phyloP scores from a whole-genome alignment of 2,797 vertebrate genomes.

The Mormyrus proboscirostris region DNA sequence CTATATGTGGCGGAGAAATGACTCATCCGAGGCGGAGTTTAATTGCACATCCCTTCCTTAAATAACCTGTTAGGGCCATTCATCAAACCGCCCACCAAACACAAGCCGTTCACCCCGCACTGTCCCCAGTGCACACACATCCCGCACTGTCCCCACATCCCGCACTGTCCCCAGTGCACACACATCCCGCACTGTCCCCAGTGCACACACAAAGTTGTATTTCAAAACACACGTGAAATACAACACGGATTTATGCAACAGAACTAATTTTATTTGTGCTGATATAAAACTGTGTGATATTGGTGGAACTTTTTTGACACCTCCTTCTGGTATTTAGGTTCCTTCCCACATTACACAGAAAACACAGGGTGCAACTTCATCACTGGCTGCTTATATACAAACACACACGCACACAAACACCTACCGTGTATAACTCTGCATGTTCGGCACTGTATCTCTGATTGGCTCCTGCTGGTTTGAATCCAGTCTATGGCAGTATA shows the following conservation, averaged over 20 bases:
- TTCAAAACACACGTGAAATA: background rate
- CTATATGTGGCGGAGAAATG: background rate
- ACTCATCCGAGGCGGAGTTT: background rate
- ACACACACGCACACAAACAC: background rate
- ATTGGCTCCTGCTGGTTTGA: background rate
- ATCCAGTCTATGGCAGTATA: background rate
- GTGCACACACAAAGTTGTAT: background rate
- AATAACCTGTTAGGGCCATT: conserved; percentile 1
- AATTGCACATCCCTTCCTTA: background rate
- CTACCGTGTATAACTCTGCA: background rate
- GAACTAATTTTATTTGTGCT: background rate
- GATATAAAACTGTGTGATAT: background rate
- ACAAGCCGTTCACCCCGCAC: background rate
- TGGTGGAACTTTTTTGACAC: background rate
- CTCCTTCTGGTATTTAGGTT: background rate
- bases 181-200: background rate
- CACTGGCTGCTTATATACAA: background rate
- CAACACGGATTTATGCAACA: background rate
- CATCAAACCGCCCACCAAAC: background rate
- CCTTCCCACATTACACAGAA: background rate
- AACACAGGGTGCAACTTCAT: background rate
- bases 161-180: no score
- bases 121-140: background rate
- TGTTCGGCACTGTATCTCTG: background rate
- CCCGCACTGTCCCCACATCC: background rate